Evolutionary conservation across 2,888 invertebrate genomes (phyloP).

Genomic region (Vannuccia rotundouncinata): DNA sequence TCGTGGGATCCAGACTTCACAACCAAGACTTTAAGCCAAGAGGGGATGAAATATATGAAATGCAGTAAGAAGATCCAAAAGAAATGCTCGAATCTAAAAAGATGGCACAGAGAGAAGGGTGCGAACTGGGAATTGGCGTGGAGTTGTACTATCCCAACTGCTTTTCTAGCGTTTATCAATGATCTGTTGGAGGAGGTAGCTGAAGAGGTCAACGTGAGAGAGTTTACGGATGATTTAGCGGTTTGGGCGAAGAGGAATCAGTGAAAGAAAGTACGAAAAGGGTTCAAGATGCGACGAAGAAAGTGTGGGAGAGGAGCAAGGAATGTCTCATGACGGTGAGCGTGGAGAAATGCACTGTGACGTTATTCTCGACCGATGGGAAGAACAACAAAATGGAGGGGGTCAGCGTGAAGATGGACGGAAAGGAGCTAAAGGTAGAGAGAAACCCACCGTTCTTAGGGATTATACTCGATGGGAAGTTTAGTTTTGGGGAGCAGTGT

Average conservation of each 20-base stretch:
- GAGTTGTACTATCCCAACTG: not conserved
- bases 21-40: no score
- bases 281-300: not conserved
- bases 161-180: constrained; percentile 23
- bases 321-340: not conserved
- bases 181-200: not conserved
- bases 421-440: not conserved
- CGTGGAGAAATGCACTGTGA: not conserved
- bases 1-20: no score
- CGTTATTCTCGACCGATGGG: not conserved
- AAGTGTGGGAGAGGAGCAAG: not conserved
- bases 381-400: not conserved
- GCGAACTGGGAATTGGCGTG: no score
- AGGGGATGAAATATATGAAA: no score
- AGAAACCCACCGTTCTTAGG: not conserved
- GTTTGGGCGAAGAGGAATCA: not conserved
- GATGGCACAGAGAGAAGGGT: no score
- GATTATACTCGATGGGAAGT: not conserved
- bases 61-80: no score
- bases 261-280: not conserved
- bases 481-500: not conserved
- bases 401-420: not conserved
- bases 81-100: no score
- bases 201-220: not conserved
- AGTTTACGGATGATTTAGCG: not conserved